Evolutionary conservation across 2,113 vertebrate genomes (phyloP).

Genomic region (Gasterosteus aculeatus): DNA sequence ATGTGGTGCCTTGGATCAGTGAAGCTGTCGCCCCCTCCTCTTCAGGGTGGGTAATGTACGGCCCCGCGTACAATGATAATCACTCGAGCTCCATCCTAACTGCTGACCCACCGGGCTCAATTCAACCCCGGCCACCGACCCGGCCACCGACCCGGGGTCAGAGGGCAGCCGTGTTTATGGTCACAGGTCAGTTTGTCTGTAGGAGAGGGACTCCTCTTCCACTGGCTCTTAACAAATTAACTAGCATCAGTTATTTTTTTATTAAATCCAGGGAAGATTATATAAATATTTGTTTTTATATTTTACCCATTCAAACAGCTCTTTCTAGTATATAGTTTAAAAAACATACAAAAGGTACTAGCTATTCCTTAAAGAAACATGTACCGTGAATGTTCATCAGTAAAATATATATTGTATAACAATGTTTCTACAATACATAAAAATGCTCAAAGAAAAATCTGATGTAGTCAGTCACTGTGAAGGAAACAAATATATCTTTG

Average conservation of each 20-base stretch:
- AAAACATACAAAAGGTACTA: background rate
- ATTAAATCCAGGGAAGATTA: constrained; percentile 26
- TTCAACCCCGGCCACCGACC: constrained; percentile 82
- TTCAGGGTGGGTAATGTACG: constrained; percentile 64
- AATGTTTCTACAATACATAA: constrained; percentile 18
- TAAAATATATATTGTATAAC: constrained; percentile 25
- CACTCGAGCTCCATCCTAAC: constrained; percentile 71
- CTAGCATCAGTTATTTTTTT: constrained; percentile 36
- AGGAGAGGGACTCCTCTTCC: constrained; percentile 83
- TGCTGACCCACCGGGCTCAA: constrained; percentile 78
- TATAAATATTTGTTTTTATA: constrained; percentile 27
- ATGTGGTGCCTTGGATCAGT: constrained; percentile 63
- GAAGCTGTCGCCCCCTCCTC: constrained; percentile 65
- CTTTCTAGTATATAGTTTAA: background rate
- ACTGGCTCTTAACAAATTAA: constrained; percentile 46
- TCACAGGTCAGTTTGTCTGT: constrained; percentile 86
- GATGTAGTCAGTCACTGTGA: background rate
- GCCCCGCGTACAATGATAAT: constrained; percentile 78
- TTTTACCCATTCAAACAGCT: constrained; percentile 19
- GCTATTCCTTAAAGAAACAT: background rate
- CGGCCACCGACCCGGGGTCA: constrained; percentile 85
- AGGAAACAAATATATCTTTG: background rate
- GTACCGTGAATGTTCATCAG: constrained; percentile 27
- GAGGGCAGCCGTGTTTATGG: constrained; percentile 86
- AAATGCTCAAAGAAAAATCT: background rate